phyloP scores from a whole-genome alignment of 2,113 vertebrate species.

The Drymodes brunneopygia region DNA sequence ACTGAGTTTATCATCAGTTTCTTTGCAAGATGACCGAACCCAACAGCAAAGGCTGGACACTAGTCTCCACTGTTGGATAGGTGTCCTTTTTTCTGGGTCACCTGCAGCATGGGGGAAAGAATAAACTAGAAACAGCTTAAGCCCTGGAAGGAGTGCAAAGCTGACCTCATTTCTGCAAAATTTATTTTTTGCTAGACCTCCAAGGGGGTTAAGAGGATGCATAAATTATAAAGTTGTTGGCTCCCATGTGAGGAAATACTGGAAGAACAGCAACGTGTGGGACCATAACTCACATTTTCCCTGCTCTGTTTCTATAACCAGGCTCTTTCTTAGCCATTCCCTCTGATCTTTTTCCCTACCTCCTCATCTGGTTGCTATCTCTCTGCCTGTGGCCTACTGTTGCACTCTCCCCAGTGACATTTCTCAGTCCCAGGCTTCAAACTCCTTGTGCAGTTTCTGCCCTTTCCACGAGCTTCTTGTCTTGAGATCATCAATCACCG shows the following conservation, averaged over 20 bases:
- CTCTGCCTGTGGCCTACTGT: not conserved
- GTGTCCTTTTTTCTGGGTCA: not conserved
- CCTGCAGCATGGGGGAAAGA: not conserved
- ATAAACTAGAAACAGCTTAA: not conserved
- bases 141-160: not conserved
- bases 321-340: not conserved
- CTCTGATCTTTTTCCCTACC: not conserved
- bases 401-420: not conserved
- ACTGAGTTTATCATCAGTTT: not conserved
- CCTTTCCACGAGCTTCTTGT: not conserved
- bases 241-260: not conserved
- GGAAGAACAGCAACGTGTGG: not conserved
- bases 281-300: not conserved
- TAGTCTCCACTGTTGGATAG: not conserved
- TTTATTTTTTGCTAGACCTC: slow-evolving; percentile 9
- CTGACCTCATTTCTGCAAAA: not conserved
- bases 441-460: not conserved
- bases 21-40: not conserved
- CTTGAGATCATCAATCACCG: not conserved
- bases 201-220: not conserved
- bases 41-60: not conserved
- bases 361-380: not conserved
- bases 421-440: not conserved
- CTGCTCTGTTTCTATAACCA: not conserved
- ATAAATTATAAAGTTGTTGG: slow-evolving; percentile 33